Conservation (phyloP, 2,888 invertebrate genomes). For the Prosopocoilus inquinatus region DNA sequence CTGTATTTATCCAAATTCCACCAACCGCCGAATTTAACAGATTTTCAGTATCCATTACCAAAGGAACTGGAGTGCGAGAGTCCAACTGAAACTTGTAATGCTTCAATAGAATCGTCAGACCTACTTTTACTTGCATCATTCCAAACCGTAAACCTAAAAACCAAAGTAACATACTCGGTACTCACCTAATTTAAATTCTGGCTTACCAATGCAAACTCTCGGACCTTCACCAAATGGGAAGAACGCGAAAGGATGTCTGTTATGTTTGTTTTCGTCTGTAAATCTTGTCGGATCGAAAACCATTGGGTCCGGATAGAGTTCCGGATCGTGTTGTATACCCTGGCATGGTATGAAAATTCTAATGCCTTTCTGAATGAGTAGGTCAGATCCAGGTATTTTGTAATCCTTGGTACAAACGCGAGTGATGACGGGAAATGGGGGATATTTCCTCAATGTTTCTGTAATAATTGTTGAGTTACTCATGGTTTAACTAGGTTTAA, state of each 20-base stretch:
- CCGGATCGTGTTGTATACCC: slow-evolving; percentile 58
- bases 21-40: too few species aligned
- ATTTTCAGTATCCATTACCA: too few species aligned
- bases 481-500: too few species aligned
- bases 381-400: slow-evolving; percentile 51
- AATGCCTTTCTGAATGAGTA: slow-evolving; percentile 54
- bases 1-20: too few species aligned
- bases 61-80: too few species aligned
- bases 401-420: slow-evolving; percentile 55
- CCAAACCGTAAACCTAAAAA: slow-evolving; percentile 56
- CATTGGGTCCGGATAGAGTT: slow-evolving; percentile 57
- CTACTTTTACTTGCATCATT: slow-evolving; percentile 56
- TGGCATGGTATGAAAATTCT: slow-evolving; percentile 56
- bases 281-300: slow-evolving; percentile 60
- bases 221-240: slow-evolving; percentile 61
- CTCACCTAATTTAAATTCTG: slow-evolving; percentile 7
- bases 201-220: slow-evolving; percentile 57
- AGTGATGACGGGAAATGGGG: slow-evolving; percentile 54
- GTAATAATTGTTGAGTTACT: slow-evolving; percentile 1
- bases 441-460: slow-evolving; percentile 61
- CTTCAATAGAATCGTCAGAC: slow-evolving; percentile 53
- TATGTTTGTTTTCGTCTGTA: slow-evolving; percentile 49
- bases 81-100: too few species aligned
- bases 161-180: background rate
- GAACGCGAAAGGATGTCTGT: slow-evolving; percentile 51